Conservation (phyloP, 1,140 invertebrate genomes). For the Lethocerus indicus region DNA sequence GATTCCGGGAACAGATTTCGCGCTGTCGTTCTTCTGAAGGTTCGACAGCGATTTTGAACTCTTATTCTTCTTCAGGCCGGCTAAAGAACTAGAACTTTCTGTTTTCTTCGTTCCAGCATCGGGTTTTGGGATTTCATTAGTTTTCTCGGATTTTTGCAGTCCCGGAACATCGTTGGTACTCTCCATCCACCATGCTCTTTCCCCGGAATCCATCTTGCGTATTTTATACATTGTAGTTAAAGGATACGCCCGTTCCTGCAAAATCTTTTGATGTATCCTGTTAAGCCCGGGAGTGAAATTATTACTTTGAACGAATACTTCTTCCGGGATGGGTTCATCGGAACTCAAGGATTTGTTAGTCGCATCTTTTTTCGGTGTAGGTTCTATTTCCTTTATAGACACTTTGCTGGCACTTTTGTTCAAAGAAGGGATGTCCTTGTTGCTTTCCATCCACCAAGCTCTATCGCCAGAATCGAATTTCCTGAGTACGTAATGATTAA, state of each 20-base stretch:
- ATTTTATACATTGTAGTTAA: conserved; percentile 12
- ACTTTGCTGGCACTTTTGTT: conserved; percentile 5
- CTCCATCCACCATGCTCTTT: conserved; percentile 38
- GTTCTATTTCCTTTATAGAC: neutral
- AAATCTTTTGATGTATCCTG: no score
- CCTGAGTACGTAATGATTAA: conserved; percentile 16
- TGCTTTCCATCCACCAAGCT: conserved; percentile 33
- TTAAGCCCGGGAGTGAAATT: no score
- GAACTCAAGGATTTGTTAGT: no score
- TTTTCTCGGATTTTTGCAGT: no score
- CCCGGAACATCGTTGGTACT: conserved; percentile 10
- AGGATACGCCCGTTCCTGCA: no score
- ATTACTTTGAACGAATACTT: no score
- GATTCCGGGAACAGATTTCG: neutral
- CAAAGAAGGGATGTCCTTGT: conserved; percentile 8
- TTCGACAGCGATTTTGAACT: no score
- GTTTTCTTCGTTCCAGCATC: no score
- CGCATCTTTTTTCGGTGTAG: neutral
- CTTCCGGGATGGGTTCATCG: no score
- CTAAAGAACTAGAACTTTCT: no score
- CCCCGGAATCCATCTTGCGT: conserved; percentile 45
- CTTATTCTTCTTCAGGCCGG: no score
- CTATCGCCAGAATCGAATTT: conserved; percentile 50
- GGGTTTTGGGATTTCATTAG: no score
- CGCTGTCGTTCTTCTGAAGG: neutral